Evolutionary conservation across 2,113 vertebrate genomes (phyloP).

Genomic region (Brachyhypopomus occidentalis): DNA sequence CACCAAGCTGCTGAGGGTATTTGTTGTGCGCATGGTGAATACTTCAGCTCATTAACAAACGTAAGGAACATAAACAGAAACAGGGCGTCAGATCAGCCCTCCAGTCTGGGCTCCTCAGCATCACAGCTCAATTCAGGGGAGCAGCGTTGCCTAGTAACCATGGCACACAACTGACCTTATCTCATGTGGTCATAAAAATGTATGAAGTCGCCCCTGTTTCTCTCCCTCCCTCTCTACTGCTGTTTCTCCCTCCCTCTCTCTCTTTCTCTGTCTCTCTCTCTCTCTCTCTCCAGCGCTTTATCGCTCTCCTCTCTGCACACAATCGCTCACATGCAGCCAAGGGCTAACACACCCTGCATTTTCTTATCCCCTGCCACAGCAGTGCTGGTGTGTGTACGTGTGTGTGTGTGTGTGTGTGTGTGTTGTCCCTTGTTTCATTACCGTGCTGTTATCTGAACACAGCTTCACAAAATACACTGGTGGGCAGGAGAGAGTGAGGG

Average conservation of each 20-base stretch:
- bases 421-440: conserved; percentile 63
- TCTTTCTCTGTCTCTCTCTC: conserved; percentile 54
- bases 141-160: conserved; percentile 82
- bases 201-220: conserved; percentile 70
- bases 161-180: conserved; percentile 82
- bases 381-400: conserved; percentile 56
- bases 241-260: conserved; percentile 29
- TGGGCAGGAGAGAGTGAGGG: conserved; percentile 68
- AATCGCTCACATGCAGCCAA: conserved; percentile 63
- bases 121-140: conserved; percentile 78
- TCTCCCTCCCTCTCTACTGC: conserved; percentile 49
- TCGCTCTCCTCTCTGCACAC: conserved; percentile 56
- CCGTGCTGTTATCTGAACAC: conserved; percentile 54
- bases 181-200: conserved; percentile 84
- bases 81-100: conserved; percentile 59
- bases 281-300: conserved; percentile 55
- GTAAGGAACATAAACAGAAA: conserved; percentile 40
- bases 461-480: conserved; percentile 59
- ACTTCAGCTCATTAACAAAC: conserved; percentile 64
- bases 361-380: conserved; percentile 61
- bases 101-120: conserved; percentile 78
- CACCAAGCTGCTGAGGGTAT: neutral
- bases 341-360: conserved; percentile 64
- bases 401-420: conserved; percentile 31
- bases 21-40: neutral